phyloP scores from a whole-genome alignment of 2,797 vertebrate species.

The Tachyglossus aculeatus region DNA sequence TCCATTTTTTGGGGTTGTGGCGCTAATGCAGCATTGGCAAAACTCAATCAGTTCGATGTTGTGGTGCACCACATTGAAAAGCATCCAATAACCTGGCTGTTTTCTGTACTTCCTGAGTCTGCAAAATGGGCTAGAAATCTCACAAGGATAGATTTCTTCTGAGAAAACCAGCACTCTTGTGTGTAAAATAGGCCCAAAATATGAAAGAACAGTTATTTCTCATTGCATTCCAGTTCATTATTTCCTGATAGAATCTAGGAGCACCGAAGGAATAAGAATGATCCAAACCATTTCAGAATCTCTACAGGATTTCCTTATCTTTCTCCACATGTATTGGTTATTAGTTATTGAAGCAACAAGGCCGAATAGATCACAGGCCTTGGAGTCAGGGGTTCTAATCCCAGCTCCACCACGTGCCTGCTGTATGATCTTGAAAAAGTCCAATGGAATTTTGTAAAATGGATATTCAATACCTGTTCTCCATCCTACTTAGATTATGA shows the following conservation, averaged over 20 bases:
- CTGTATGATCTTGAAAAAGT: too few species aligned
- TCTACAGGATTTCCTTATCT: conserved; percentile 10
- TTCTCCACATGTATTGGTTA: too few species aligned
- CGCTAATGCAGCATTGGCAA: conserved; percentile 16
- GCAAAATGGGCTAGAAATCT: conserved; percentile 35
- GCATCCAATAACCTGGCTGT: neutral
- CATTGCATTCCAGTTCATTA: conserved; percentile 32
- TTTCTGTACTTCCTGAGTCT: conserved; percentile 25
- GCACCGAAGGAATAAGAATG: conserved; percentile 25
- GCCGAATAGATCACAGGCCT: too few species aligned
- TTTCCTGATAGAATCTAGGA: conserved; percentile 26
- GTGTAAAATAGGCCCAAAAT: conserved; percentile 34
- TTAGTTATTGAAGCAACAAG: too few species aligned
- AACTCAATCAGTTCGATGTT: conserved; percentile 6
- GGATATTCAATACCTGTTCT: too few species aligned
- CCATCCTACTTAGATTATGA: too few species aligned
- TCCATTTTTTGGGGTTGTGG: conserved; percentile 30
- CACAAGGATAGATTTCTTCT: conserved; percentile 32
- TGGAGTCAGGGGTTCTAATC: too few species aligned
- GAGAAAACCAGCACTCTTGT: conserved; percentile 31
- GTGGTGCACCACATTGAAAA: conserved; percentile 9
- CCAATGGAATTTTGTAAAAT: too few species aligned
- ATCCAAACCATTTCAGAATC: conserved; percentile 34
- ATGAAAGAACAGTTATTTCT: conserved; percentile 35
- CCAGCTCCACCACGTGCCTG: too few species aligned